Evolutionary conservation across 2,113 vertebrate genomes (phyloP), one percentile per base, ranked within the genome.

Genomic region (Leptodactylus fuscus): DNA sequence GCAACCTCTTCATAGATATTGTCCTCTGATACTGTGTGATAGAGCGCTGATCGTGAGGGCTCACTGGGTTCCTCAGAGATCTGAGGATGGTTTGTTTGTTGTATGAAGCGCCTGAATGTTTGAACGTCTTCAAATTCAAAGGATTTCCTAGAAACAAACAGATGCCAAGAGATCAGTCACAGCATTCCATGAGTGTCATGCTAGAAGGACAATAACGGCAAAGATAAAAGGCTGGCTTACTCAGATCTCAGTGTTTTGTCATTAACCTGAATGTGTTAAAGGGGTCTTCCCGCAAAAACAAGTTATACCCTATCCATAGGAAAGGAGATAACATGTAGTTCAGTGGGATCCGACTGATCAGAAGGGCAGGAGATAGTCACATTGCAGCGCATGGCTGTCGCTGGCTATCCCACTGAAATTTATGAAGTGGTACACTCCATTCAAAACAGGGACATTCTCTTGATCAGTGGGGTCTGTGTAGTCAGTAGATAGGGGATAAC

Each of bases 1-100:
- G 97, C 90, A n/a, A 99, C 95, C 91, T 99, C 98, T 90, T 99
- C 97, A 20, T 99, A 99, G 90, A 99, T 96, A 88, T 96, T 98
- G 92, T 99, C 97, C 22, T 99, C 95, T 58, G 98, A 98, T 80
- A 96, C 94, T 3, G 97, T 94, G 87, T 92, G 95, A 91, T 94
- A 91, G 11, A 99, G 94, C 87, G 90, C 90, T 0, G 95, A 91
- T 80, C 91, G 88, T 36, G 91, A 65, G 20, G 87, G 87, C 89
- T 94, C 93, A 18, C 89, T 93, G 29, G 88, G 87, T 84, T 91
- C 90, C 8, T 92, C 88, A 34, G 87, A 91, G 87, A 90, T 90
- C 89, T 94, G 94, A 79, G 76, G 89, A 74, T 89, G 81, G 67
- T 87, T 89, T 13, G 75, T 48, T 55, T 88, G 85, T 1, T 93